Evolutionary conservation across 2,113 vertebrate genomes (phyloP).

Genomic region (Micronycteris hirsuta): DNA sequence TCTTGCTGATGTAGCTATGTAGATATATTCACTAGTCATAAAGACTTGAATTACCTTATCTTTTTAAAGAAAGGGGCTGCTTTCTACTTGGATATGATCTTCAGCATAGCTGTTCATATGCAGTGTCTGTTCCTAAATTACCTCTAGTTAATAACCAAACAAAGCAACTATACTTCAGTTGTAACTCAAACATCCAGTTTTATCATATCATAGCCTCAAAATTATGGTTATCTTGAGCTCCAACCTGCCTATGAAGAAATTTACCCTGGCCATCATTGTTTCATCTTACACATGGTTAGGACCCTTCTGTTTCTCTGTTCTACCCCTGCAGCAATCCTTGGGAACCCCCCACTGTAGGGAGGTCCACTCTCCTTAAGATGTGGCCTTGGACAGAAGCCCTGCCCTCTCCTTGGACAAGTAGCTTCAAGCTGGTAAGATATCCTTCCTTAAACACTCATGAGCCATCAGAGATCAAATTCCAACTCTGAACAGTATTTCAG

Average conservation of each 20-base stretch:
- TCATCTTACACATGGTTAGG: not conserved
- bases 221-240: not conserved
- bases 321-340: not conserved
- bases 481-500: not conserved
- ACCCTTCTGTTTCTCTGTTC: not conserved
- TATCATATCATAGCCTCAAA: not conserved
- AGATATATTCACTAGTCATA: constrained; percentile 5
- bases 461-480: not conserved
- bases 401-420: not conserved
- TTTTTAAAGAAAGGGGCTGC: constrained; percentile 1
- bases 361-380: not conserved
- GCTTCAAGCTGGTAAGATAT: not conserved
- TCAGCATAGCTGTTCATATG: not conserved
- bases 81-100: constrained; percentile 28
- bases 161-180: not conserved
- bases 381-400: not conserved
- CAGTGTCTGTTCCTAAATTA: not conserved
- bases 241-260: not conserved
- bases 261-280: not conserved
- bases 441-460: not conserved
- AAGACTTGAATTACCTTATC: constrained; percentile 23
- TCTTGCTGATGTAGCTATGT: constrained; percentile 20
- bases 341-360: not conserved
- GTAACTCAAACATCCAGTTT: not conserved
- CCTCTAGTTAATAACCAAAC: not conserved